phyloP scores from a whole-genome alignment of 2,797 vertebrate genomes.

The Heliangelus exortis region DNA sequence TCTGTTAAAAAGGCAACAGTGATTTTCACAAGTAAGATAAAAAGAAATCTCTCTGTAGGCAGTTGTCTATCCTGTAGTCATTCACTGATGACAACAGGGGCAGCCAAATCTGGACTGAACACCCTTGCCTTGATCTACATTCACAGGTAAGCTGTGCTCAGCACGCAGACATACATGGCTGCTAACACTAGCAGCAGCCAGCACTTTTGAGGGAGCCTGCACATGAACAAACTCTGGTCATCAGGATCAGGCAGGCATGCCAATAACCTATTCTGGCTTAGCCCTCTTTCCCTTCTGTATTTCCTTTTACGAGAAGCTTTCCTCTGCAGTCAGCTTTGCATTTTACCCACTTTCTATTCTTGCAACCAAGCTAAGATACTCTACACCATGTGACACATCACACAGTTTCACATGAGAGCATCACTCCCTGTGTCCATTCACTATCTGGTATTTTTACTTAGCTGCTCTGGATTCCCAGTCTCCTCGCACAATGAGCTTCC shows the following conservation, averaged over 20 bases:
- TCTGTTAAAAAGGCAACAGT: background rate
- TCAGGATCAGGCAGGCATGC: background rate
- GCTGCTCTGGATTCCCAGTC: conserved; percentile 47
- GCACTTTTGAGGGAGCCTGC: background rate
- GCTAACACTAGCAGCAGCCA: background rate
- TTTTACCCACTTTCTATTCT: conserved; percentile 45
- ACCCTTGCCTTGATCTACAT: background rate
- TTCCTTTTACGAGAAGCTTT: conserved; percentile 12
- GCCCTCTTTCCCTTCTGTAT: background rate
- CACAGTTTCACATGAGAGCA: conserved; percentile 17
- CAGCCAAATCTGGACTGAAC: background rate
- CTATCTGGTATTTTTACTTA: conserved; percentile 45
- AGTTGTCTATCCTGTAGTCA: background rate
- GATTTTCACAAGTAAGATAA: background rate
- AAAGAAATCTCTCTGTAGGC: background rate
- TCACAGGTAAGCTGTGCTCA: background rate
- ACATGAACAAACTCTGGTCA: background rate
- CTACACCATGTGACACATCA: conserved; percentile 7
- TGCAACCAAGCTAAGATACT: background rate
- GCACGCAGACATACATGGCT: background rate
- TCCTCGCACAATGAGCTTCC: conserved; percentile 28
- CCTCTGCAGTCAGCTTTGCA: background rate
- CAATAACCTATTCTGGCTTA: background rate
- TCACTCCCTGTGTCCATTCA: conserved; percentile 1
- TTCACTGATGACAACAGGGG: background rate